phyloP scores from a whole-genome alignment of 2,888 invertebrate genomes.

The Drosophila cracens region DNA sequence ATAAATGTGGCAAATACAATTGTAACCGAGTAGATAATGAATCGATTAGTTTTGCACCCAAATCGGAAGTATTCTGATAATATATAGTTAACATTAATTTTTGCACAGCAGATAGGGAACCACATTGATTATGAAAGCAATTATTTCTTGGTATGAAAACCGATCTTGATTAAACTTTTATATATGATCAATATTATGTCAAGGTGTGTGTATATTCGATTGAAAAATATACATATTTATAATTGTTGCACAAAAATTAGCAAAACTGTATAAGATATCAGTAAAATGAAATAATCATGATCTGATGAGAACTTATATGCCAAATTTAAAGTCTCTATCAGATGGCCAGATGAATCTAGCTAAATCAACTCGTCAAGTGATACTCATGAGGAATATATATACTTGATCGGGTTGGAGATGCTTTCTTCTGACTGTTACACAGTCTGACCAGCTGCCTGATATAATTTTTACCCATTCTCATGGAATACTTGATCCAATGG shows the following conservation, averaged over 20 bases:
- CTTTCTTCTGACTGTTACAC: neutral
- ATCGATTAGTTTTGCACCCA: slow-evolving; percentile 5
- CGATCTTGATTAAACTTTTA: neutral
- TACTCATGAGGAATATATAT: neutral
- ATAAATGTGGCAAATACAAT: neutral
- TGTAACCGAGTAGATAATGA: neutral
- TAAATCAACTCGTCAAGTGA: neutral
- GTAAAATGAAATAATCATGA: neutral
- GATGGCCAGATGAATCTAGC: neutral
- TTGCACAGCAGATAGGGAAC: neutral
- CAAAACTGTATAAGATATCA: neutral
- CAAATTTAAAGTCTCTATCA: neutral
- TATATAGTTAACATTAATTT: neutral
- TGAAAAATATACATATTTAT: no score
- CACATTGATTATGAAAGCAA: neutral
- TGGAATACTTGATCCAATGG: neutral
- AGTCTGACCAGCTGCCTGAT: neutral
- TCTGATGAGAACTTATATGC: neutral
- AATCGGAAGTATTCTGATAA: slow-evolving; percentile 12
- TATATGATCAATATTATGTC: neutral
- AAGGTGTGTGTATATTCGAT: neutral
- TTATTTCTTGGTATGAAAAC: neutral
- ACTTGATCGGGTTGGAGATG: neutral
- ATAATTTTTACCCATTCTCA: neutral
- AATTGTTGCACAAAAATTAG: no score